These are phyloP conservation scores for Diadophis punctatus DNA, from an alignment of 2,113 vertebrate genomes.

Conservation along the genomic window DNA sequence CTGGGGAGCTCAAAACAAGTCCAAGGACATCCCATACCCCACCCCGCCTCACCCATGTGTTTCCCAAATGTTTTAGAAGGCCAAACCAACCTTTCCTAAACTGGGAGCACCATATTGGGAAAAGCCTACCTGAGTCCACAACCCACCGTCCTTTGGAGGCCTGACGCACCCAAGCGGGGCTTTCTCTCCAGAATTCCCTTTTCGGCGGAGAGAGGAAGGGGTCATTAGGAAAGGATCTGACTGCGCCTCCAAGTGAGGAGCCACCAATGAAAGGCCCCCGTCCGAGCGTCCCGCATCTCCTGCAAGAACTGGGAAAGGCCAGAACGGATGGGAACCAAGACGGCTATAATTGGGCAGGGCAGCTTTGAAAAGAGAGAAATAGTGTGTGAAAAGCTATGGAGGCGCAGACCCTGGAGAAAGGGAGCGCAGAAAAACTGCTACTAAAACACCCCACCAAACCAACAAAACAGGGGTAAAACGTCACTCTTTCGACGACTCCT, in stretches of 20 bases:
- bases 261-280: neutral
- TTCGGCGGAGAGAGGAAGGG: neutral
- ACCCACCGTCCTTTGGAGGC: neutral
- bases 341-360: neutral
- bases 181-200: neutral
- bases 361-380: neutral
- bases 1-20: neutral
- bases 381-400: neutral
- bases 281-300: neutral
- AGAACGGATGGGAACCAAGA: neutral
- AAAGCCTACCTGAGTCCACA: neutral
- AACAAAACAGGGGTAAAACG: neutral
- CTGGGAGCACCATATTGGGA: neutral
- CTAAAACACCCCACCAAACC: neutral
- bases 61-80: neutral
- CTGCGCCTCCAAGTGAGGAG: neutral
- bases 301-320: neutral
- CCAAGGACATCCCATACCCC: neutral
- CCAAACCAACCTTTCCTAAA: neutral
- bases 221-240: neutral
- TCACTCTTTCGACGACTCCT: neutral
- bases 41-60: neutral
- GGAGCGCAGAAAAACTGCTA: neutral
- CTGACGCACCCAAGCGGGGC: neutral
- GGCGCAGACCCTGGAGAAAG: neutral